Evolutionary conservation across 2,797 vertebrate species (phyloP), one percentile per base, ranked within the genome.

Genomic region (Leptodactylus fallax): DNA sequence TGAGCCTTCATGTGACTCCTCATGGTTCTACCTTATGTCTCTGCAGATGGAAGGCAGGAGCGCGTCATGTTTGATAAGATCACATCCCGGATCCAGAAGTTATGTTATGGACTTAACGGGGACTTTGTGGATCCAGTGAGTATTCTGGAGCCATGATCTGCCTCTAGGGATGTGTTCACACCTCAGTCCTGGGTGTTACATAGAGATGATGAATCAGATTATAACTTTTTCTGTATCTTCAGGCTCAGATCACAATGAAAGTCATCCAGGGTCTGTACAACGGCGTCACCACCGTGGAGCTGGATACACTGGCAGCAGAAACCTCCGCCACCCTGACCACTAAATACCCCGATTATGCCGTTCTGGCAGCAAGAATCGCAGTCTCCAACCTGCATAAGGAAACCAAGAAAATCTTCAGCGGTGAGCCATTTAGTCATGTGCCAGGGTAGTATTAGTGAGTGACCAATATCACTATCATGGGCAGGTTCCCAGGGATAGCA

Each of bases 1-100:
- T 56, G 55, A 13, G 10, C 13, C 55, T 13, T 56, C 3, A 3
- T 12, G 55, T 12, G 55, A 56, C 11, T 23, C 21, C 58, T 69
- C 9, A 69, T 56, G 47, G 4, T 0, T 27, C 3, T 11, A 85
- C 81, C 21, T 17, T 74, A 47, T 74, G 56, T 63, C 5, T 25
- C 47, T 12, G 0, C 91, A 99, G 98, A 99, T 94, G 98, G 98
- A 25, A 97, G 97, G 92, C 97, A 99, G 27, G 98, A 99, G 94
- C 96, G 97, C 0, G 96, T 99, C 91, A 99, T 99, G 98, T 99
- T 99, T 0, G 98, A 99, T 91, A 99, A 99, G 94, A 99, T 99
- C 93, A 99, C 98, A 0, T 99, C 97, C 1, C 96, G 98, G 49
- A 99, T 99, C 93, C 98, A 99, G 95, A 99, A 99, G 91, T 96